Percentiles rank a stretch among this genome's conserved stretches.
Evolutionary conservation across 30 jellyfish, hydroid and myxozoan genomes (phyloP).

Genomic region (Phacellophora camtschatica): DNA sequence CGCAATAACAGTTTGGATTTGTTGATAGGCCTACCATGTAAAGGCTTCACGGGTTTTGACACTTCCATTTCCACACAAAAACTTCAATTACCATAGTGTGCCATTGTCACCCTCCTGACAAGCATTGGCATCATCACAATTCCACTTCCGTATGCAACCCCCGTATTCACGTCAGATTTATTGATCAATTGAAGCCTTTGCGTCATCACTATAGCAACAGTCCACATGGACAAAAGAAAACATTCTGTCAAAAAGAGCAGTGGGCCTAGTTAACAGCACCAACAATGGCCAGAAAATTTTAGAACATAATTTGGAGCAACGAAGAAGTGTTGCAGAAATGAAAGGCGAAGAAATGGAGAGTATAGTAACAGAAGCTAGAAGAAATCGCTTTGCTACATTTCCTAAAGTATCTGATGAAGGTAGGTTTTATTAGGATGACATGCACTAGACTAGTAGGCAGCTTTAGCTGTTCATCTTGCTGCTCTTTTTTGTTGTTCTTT

Average conservation of each 20-base stretch:
- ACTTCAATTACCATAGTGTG: too few species aligned
- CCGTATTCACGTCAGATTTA: background rate
- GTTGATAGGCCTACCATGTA: too few species aligned
- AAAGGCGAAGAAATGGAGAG: conserved; percentile 52
- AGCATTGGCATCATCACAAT: too few species aligned
- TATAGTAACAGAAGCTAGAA: conserved; percentile 64
- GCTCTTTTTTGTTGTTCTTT: too few species aligned
- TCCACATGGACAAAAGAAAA: conserved; percentile 1
- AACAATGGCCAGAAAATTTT: background rate
- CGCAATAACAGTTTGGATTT: too few species aligned
- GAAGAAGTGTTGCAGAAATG: background rate
- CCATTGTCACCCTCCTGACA: too few species aligned
- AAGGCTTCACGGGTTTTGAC: too few species aligned
- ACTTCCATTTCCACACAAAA: too few species aligned
- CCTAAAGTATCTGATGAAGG: conserved; percentile 79
- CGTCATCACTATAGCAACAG: conserved; percentile 40
- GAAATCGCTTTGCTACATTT: conserved; percentile 69
- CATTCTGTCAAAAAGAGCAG: conserved; percentile 5
- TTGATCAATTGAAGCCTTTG: background rate
- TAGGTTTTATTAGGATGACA: too few species aligned
- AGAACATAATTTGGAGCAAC: background rate
- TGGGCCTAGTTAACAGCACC: conserved; percentile 15
- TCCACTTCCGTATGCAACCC: too few species aligned
- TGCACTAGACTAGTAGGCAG: too few species aligned
- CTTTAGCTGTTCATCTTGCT: too few species aligned